Evolutionary conservation across 2,888 invertebrate genomes (phyloP).

Genomic region (Ophion ellenae): DNA sequence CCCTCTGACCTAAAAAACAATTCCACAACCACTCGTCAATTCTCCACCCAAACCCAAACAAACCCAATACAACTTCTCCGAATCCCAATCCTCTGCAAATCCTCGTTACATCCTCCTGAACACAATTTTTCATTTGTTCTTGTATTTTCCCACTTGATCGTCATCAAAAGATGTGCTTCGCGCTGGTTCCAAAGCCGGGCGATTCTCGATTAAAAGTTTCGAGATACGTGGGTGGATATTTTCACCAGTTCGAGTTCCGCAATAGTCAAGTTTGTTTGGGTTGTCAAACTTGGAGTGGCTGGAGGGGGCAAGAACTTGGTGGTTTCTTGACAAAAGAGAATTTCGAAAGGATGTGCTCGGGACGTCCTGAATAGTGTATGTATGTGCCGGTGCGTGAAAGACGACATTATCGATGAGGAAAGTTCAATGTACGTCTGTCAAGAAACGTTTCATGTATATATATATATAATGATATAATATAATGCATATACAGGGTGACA

Average conservation of each 20-base stretch:
- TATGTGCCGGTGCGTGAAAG: neutral
- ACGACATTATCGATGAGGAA: conserved; percentile 28
- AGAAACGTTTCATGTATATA: neutral
- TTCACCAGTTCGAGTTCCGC: conserved; percentile 16
- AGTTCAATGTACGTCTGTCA: conserved; percentile 55
- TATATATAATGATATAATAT: neutral
- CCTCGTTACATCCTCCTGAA: no score
- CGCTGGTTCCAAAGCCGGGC: neutral
- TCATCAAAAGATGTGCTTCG: neutral
- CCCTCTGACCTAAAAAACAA: no score
- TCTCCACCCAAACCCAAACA: no score
- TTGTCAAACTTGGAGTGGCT: conserved; percentile 29
- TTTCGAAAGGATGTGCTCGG: conserved; percentile 36
- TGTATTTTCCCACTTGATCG: no score
- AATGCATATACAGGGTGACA: neutral
- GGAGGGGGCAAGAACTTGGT: conserved; percentile 5
- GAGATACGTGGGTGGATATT: conserved; percentile 6
- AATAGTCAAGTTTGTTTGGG: conserved; percentile 27
- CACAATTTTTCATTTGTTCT: no score
- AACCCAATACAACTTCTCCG: no score
- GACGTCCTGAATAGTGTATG: conserved; percentile 9
- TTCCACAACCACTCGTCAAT: no score
- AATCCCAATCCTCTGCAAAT: no score
- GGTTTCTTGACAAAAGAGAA: conserved; percentile 36
- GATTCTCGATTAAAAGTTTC: conserved; percentile 12